Evolutionary conservation across 2,797 vertebrate genomes (phyloP).

Genomic region (Chaetophractus vellerosus): DNA sequence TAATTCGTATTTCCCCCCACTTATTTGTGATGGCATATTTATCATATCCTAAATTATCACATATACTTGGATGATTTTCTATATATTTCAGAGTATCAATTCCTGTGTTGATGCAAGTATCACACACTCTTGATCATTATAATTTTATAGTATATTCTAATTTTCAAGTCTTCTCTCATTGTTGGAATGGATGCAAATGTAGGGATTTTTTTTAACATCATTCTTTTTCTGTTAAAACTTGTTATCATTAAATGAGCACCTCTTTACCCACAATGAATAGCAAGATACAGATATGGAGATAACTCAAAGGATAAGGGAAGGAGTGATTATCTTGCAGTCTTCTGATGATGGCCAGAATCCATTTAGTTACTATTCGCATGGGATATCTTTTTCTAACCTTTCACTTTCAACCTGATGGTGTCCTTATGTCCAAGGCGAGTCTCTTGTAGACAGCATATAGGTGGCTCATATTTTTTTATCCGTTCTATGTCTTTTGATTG

Average conservation of each 20-base stretch:
- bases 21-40: neutral
- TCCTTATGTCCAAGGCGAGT: no score
- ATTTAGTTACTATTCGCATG: neutral
- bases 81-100: neutral
- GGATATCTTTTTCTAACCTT: no score
- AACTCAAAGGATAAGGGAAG: neutral
- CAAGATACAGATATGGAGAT: neutral
- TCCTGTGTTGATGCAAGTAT: neutral
- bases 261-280: neutral
- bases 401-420: no score
- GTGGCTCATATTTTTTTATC: no score
- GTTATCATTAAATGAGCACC: neutral
- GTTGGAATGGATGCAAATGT: neutral
- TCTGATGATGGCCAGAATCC: neutral
- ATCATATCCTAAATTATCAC: neutral
- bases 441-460: no score
- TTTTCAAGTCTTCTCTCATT: constrained; percentile 1
- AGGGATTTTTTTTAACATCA: neutral
- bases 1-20: neutral
- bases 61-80: neutral
- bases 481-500: no score
- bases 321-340: neutral
- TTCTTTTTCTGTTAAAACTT: neutral
- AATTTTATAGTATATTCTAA: neutral
- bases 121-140: no score